Base-by-base conservation (phyloP, 2,888 invertebrate genomes). In the Cylindroiulus punctatus region DNA sequence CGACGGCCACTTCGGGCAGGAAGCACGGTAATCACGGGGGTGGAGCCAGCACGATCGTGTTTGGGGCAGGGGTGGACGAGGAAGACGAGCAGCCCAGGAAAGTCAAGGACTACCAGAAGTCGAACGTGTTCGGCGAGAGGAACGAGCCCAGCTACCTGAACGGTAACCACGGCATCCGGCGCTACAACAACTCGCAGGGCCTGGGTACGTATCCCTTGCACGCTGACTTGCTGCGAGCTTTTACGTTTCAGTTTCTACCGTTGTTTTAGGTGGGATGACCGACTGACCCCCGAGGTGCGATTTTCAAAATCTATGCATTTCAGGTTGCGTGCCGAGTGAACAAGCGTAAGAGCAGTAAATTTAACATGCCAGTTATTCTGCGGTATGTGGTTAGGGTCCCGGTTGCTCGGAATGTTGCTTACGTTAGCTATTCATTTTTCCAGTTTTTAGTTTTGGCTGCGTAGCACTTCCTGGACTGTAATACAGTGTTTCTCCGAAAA, bases 31-130 rank as follows among this genome's bases (percentile, higher is more conserved):
- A 84, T 42, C 19, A n/a, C 32, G 19, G 26, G 10, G 57, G 26
- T 19, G 57, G 52, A 42, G 52, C 52, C 32, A 84, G 52, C 26
- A 32, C 22, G 19, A 84, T 84, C 30, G 40, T 83, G 42, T 83
- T 83, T 26, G 83, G 83, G 22, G 22, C 36, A 7, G 42, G 44
- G 36, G 76, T 36, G 19, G 40, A 19, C n/a, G 32, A 57, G 22
- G 22, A 32, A 19, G 84, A 84, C 42, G 85, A 85, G 36, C 85
- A 85, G 32, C 85, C 57, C 19, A 42, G 86, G 52, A 84, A 84
- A 30, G 57, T 84, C 4, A 86, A 86, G 40, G 84, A 86, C 40
- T 65, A 86, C 57, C 36, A 83, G 47, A 86, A 86, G 47, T 86
- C 86, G 22, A 86, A 36, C 57, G 40, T 86, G 44, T 86, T 86